These are phyloP conservation scores for Pocota personata DNA, from an alignment of 2,888 invertebrate genomes.

Conservation along the genomic window DNA sequence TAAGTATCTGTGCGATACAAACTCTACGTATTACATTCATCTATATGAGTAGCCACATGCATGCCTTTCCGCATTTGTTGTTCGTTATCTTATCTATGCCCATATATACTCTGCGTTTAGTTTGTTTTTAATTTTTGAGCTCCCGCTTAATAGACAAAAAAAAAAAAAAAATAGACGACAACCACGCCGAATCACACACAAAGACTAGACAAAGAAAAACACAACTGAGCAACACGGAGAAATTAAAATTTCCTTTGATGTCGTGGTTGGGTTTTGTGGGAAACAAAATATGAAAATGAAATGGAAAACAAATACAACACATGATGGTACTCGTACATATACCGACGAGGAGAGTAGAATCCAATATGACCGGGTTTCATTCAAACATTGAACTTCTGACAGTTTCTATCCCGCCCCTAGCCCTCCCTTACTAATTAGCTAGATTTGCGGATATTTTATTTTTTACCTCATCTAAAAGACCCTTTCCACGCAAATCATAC, in stretches of 20 bases:
- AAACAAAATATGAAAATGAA: conserved; percentile 1
- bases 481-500: conserved; percentile 5
- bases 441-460: not conserved
- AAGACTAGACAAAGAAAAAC: conserved; percentile 4
- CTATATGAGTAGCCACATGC: conserved; percentile 1
- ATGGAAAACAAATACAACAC: not conserved
- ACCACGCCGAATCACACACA: not conserved
- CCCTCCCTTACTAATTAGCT: not conserved
- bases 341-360: not conserved
- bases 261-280: not conserved
- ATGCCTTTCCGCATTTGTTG: conserved; percentile 23
- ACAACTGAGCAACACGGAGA: not conserved
- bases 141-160: conserved; percentile 33
- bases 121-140: conserved; percentile 43
- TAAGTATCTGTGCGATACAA: conserved; percentile 27
- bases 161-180: not conserved
- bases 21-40: not conserved
- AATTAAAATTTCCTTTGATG: conserved; percentile 26
- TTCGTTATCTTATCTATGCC: conserved; percentile 51
- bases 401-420: not conserved
- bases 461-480: not conserved
- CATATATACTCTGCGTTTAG: conserved; percentile 35
- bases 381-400: conserved; percentile 38
- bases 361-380: conserved; percentile 3
- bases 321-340: too few relatives aligned